Base-by-base conservation (phyloP, 2,797 vertebrate species). In the Phyllotis vaccarum region DNA sequence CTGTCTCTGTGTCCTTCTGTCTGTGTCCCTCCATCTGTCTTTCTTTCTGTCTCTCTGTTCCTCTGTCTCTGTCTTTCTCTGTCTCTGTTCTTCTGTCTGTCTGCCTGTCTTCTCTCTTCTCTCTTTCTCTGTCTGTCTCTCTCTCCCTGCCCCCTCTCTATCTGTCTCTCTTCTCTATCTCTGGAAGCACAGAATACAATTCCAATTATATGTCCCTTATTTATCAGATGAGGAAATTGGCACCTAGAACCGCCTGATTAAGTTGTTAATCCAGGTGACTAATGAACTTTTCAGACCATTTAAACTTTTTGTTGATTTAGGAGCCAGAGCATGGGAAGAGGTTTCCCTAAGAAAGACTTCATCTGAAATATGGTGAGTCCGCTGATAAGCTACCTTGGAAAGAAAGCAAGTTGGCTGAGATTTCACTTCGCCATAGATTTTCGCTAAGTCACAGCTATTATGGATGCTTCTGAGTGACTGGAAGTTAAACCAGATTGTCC, bases 321-420 rank as follows among this genome's bases (percentile, higher is more conserved):
- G 54, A 90, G 66, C 60, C 52, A 7, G 80, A 79, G 52, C 56
- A 37, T 2, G 14, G 49, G 37, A 75, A 81, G 68, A 9, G 3
- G 11, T 56, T 94, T 88, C 76, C 54, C n/a, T 83, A 79, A 91
- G 72, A 87, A 89, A 74, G 5, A 70, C 54, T 87, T 89, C 66
- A 56, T 79, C 60, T 19, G 54, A 92, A 95, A 74, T 5, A 34
- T 72, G 85, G 68, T 40, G 24, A 19, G 5, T 56, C 43, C 89
- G 62, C 49, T 43, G 37, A 60, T 31, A 74, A 70, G 60, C 29
- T 60, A 21, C 60, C 68, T 37, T 80, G 86, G 92, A 86, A 87
- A 79, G 68, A 80, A 37, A 21, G 70, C 85, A 29, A 87, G 70
- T 52, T 0, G 0, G 54, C 74, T 5, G 4, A 1, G 14, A 12